Evolutionary conservation across 2,888 invertebrate genomes (phyloP).

Genomic region (Oscheius onirici): DNA sequence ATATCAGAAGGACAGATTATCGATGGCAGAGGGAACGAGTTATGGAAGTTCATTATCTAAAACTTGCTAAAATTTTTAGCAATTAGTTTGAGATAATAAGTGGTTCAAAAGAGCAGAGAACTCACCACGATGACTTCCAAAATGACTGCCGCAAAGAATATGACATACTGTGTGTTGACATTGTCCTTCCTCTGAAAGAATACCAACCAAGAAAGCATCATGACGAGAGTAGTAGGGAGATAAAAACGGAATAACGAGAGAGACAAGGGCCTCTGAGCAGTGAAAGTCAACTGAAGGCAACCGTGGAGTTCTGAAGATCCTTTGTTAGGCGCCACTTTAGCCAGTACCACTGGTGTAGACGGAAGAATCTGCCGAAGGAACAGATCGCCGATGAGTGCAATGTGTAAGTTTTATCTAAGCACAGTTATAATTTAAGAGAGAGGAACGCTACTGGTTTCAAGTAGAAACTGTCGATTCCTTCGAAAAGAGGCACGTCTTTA

Average conservation of each 20-base stretch:
- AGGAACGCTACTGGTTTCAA: conserved; percentile 7
- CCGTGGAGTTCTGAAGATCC: conserved; percentile 12
- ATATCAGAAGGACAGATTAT: conserved; percentile 19
- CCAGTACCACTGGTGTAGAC: conserved; percentile 7
- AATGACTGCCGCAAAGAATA: conserved; percentile 5
- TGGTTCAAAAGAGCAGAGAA: neutral
- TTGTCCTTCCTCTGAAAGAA: conserved; percentile 20
- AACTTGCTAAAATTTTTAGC: no score
- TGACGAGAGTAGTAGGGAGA: conserved; percentile 5
- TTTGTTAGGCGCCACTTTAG: neutral
- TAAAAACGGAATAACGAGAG: conserved; percentile 22
- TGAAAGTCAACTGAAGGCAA: conserved; percentile 15
- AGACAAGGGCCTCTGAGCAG: neutral
- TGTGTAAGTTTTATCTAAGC: conserved; percentile 1
- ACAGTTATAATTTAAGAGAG: no score
- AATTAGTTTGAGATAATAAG: neutral
- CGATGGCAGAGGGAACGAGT: conserved; percentile 8
- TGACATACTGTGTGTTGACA: conserved; percentile 11
- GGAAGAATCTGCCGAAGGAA: conserved; percentile 24
- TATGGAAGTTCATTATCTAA: conserved; percentile 15
- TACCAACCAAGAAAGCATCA: conserved; percentile 15
- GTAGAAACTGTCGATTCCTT: conserved; percentile 13
- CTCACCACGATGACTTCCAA: conserved; percentile 21
- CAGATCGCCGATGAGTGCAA: conserved; percentile 2
- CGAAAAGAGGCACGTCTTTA: neutral